Evolutionary conservation across 2,888 invertebrate species (phyloP).

Genomic region (Linyphia triangularis): DNA sequence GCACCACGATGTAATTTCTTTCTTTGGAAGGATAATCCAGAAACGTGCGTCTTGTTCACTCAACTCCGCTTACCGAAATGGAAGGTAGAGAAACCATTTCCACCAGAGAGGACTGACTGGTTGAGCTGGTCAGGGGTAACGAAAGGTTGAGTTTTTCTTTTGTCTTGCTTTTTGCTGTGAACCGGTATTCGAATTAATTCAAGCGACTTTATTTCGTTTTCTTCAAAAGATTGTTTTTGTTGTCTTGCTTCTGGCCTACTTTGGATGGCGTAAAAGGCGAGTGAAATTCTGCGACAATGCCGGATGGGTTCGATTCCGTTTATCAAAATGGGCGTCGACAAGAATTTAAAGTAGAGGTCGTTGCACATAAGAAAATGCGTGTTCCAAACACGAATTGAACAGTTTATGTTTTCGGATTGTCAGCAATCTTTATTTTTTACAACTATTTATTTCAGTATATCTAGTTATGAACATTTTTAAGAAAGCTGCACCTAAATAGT

Average conservation of each 20-base stretch:
- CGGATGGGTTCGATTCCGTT: background rate
- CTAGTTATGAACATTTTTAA: too few species aligned
- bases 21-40: slow-evolving; percentile 34
- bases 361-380: too few species aligned
- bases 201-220: slow-evolving; percentile 35
- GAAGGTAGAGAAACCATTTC: slow-evolving; percentile 56
- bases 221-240: slow-evolving; percentile 14
- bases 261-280: background rate
- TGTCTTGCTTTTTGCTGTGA: slow-evolving; percentile 48
- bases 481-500: too few species aligned
- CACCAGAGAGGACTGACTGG: too few species aligned
- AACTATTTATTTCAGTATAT: too few species aligned
- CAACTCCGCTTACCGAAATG: slow-evolving; percentile 67
- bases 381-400: too few species aligned
- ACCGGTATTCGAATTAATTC: slow-evolving; percentile 73
- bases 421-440: too few species aligned
- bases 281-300: slow-evolving; percentile 12
- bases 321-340: too few species aligned
- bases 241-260: slow-evolving; percentile 57
- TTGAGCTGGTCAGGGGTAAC: slow-evolving; percentile 69
- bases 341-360: too few species aligned
- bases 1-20: background rate
- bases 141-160: slow-evolving; percentile 61
- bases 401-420: too few species aligned
- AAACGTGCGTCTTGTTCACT: slow-evolving; percentile 14